Base-by-base conservation (phyloP, 2,797 vertebrate species). In the Mionectes olivaceus region DNA sequence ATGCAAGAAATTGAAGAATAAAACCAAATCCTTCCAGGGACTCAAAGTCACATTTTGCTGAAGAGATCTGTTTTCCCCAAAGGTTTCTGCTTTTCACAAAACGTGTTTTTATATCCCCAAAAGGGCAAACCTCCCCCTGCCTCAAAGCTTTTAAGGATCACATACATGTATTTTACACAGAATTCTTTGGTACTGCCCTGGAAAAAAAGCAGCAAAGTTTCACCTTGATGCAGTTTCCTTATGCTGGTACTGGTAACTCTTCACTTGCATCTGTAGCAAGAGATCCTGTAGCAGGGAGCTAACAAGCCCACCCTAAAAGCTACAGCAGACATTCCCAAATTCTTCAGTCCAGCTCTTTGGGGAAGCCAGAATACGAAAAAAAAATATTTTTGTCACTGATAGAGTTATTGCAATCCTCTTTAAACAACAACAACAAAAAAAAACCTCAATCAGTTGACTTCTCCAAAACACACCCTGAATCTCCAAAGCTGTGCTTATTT, bases 401-500 rank as follows among this genome's bases (percentile, higher is more conserved):
- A 87, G 53, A 82, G 69, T 90, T 96, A 95, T 85, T 94, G 92
- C 61, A 83, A 85, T 83, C 76, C 81, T 95, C 81, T 84, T 90
- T 57, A 61, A 93, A 84, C 47, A 77, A 22, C 59, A 39, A 37
- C 59, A 41, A 61, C 57, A 80, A 49, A 69, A 39, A 27, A 27
- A 41, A 30, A 11, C 17, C 18, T 25, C 55, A 47, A 90, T 12
- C 35, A 78, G 50, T 14, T 78, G 77, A 90, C 39, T 81, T 93
- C 85, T 94, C 87, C 73, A 90, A 95, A 96, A 95, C 8, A 41
- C 96, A 97, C 97, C 98, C 97, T 98, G 98, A 97, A 97, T 96
- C 96, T 98, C 97, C 97, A 97, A 97, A 97, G 95, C 97, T 96
- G 96, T 97, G 95, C 96, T 97, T 95, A 83, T 78, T 90, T 85